Evolutionary conservation across 2,113 vertebrate species (phyloP), one percentile per base, ranked within the genome.

Genomic region (Coturnix japonica): DNA sequence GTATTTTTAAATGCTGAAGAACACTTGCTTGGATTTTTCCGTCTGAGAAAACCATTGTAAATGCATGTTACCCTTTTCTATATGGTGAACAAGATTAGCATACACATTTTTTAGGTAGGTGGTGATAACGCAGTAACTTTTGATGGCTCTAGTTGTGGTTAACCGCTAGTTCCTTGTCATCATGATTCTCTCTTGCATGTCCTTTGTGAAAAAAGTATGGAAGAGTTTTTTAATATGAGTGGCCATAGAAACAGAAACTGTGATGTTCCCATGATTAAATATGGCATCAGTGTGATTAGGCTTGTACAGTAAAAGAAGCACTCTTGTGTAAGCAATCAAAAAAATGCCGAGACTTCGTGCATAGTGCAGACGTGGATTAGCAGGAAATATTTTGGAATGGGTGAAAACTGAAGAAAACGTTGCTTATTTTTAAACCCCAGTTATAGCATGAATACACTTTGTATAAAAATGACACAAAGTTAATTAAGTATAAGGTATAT

Each of bases 21-120:
- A 70, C 75, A n/a, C 7, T 59, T 57, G 3, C n/a, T 72, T 79
- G 43, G 69, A 25, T 67, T 76, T 71, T 85, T 65, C 22, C 22
- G 6, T 54, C 53, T 54, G 33, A 84, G 60, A 44, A 43, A 46
- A 51, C 0, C 25, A 18, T 13, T 67, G 11, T 37, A 80, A 39
- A 23, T 9, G 3, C 14, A 4, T 18, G 6, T 65, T 70, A 22
- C 5, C 2, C 22, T 6, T 70, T 80, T 66, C 74, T 51, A 1
- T 30, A 33, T 44, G 19, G 13, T 19, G 70, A 21, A 33, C 61
- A 26, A n/a, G 28, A 28, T 14, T 37, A 13, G 7, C 9, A 10
- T 8, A 23, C 0, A 1, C 26, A 60, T 82, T 82, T 82, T 82
- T 66, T 80, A 67, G 1, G 0, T 30, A 56, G 30, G 17, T 5